phyloP scores from a whole-genome alignment of 1,140 invertebrate species.

The Anadara kagoshimensis region DNA sequence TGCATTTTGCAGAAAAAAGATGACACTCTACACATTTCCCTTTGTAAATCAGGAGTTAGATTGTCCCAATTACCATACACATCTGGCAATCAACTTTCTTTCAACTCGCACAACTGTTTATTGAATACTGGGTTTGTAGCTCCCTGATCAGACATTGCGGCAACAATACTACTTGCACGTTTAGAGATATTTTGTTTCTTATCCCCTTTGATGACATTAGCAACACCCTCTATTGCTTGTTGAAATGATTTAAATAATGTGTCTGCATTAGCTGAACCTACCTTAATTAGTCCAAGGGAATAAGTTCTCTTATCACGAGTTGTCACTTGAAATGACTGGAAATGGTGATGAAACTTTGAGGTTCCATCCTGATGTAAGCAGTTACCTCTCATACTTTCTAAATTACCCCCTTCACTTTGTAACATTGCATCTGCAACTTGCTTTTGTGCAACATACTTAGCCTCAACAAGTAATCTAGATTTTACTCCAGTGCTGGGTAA shows the following conservation, averaged over 20 bases:
- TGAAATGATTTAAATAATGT: not conserved
- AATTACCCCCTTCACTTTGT: not conserved
- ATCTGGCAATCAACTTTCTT: conserved; percentile 11
- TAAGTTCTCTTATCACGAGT: conserved; percentile 1
- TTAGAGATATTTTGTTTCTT: not conserved
- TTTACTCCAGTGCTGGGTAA: conserved; percentile 24
- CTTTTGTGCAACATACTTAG: conserved; percentile 11
- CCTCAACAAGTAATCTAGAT: conserved; percentile 16
- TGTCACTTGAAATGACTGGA: conserved; percentile 17
- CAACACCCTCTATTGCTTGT: not conserved
- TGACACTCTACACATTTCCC: not conserved
- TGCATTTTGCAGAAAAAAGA: conserved; percentile 32
- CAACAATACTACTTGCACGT: conserved; percentile 12
- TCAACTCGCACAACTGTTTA: not conserved
- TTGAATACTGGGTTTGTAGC: conserved; percentile 28
- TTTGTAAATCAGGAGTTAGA: not conserved
- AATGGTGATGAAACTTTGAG: conserved; percentile 10
- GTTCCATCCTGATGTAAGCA: conserved; percentile 18
- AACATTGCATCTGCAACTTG: conserved; percentile 30
- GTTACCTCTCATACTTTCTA: not conserved
- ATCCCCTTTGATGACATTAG: not conserved
- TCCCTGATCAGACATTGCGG: conserved; percentile 39
- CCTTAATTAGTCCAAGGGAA: conserved; percentile 2
- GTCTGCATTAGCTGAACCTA: conserved; percentile 4
- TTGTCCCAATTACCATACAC: conserved; percentile 15